phyloP scores from a whole-genome alignment of 2,113 vertebrate genomes.

The Taurulus bubalis region DNA sequence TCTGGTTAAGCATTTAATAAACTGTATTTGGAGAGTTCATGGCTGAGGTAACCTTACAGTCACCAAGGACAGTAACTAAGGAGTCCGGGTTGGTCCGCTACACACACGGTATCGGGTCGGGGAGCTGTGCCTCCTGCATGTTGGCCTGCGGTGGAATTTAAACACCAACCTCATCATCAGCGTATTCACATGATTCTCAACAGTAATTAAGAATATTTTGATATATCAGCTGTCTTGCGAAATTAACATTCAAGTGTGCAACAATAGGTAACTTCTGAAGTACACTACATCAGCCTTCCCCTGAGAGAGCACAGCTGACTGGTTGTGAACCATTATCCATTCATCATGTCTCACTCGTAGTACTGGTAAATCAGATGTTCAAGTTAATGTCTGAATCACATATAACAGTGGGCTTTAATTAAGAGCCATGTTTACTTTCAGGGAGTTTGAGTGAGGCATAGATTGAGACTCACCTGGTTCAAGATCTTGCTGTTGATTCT shows the following conservation, averaged over 20 bases:
- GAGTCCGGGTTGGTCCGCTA: too few relatives aligned
- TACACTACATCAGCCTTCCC: background rate
- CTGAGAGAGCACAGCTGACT: background rate
- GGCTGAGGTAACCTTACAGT: too few relatives aligned
- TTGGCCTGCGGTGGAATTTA: too few relatives aligned
- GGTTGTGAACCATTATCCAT: background rate
- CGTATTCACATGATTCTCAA: too few relatives aligned
- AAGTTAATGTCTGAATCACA: background rate
- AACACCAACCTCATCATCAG: too few relatives aligned
- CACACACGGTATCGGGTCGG: too few relatives aligned
- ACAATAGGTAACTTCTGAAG: background rate
- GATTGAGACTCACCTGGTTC: background rate
- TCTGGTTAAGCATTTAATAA: too few relatives aligned
- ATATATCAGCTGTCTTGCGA: background rate
- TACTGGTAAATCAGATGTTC: slow-evolving; percentile 5
- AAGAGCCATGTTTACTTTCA: background rate
- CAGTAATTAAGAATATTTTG: background rate
- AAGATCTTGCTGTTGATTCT: background rate
- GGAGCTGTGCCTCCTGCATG: too few relatives aligned
- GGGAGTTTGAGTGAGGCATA: background rate
- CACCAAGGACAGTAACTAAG: too few relatives aligned
- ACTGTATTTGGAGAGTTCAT: too few relatives aligned
- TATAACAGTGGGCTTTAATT: too few relatives aligned
- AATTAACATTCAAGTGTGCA: background rate
- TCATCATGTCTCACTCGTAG: background rate